phyloP scores from a whole-genome alignment of 2,888 invertebrate genomes.

The Meiosimyza platycephala region DNA sequence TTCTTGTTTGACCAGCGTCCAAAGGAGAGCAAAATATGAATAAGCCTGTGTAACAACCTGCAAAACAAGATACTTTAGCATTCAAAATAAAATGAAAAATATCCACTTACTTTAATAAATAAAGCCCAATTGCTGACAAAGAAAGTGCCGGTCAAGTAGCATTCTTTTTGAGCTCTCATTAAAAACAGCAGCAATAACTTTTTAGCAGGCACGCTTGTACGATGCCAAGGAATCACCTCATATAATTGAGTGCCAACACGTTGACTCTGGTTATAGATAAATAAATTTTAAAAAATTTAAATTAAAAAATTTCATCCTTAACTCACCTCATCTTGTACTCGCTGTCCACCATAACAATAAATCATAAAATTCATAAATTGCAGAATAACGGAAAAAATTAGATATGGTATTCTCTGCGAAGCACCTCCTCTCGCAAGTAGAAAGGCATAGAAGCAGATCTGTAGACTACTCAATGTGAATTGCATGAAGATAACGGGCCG shows the following conservation, averaged over 20 bases:
- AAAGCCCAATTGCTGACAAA: not conserved
- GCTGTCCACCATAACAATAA: slow-evolving; percentile 44
- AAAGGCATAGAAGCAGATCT: slow-evolving; percentile 41
- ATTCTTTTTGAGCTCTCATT: slow-evolving; percentile 32
- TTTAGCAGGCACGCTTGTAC: slow-evolving; percentile 29
- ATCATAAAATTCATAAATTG: slow-evolving; percentile 41
- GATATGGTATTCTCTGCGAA: slow-evolving; percentile 26
- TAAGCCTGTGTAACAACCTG: no score
- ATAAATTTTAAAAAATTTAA: no score
- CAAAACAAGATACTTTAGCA: no score
- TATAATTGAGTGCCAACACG: slow-evolving; percentile 38
- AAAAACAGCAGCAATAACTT: slow-evolving; percentile 39
- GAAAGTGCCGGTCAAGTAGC: slow-evolving; percentile 15
- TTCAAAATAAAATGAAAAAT: no score
- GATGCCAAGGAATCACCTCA: slow-evolving; percentile 41
- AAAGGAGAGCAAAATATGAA: no score
- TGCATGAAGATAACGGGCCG: slow-evolving; percentile 40
- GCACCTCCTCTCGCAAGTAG: slow-evolving; percentile 36
- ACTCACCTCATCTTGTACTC: slow-evolving; percentile 42
- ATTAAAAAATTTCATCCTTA: not conserved
- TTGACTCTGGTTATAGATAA: slow-evolving; percentile 23
- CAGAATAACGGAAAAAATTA: slow-evolving; percentile 34
- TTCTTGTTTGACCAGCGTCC: no score
- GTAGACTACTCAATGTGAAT: slow-evolving; percentile 38
- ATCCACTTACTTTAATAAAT: no score